Evolutionary conservation across 2,888 invertebrate species (phyloP).

Genomic region (Apodemia zela): DNA sequence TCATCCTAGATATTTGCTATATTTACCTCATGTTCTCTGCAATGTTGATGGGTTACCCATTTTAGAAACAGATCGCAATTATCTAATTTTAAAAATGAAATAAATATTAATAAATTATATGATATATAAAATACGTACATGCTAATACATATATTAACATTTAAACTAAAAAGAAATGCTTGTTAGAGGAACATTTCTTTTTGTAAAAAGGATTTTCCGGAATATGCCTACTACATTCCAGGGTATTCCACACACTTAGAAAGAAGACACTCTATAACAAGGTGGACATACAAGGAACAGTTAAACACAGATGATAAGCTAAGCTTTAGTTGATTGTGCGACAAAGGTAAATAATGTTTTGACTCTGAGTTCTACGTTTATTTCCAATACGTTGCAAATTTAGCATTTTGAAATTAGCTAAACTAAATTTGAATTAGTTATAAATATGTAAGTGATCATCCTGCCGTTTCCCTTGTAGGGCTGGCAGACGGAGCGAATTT

Average conservation of each 20-base stretch:
- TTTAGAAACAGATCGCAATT: slow-evolving; percentile 79
- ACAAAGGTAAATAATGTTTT: slow-evolving; percentile 11
- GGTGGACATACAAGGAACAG: slow-evolving; percentile 12
- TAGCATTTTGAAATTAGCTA: neutral
- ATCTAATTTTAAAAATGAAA: slow-evolving; percentile 48
- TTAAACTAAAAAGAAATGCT: slow-evolving; percentile 17
- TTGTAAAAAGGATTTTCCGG: neutral
- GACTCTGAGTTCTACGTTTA: neutral
- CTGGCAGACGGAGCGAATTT: no score
- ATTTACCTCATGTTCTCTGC: slow-evolving; percentile 19
- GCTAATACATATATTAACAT: slow-evolving; percentile 19
- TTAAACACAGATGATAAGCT: slow-evolving; percentile 14
- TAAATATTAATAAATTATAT: slow-evolving; percentile 22
- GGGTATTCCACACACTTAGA: slow-evolving; percentile 20
- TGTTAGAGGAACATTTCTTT: neutral
- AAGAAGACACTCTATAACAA: slow-evolving; percentile 20
- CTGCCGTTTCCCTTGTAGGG: no score
- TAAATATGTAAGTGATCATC: no score
- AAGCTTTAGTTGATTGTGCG: slow-evolving; percentile 5
- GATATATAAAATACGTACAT: slow-evolving; percentile 20
- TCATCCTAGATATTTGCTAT: slow-evolving; percentile 19
- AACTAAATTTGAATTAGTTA: neutral
- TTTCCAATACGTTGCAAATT: no score
- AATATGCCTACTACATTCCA: slow-evolving; percentile 20
- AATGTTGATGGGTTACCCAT: slow-evolving; percentile 55